Evolutionary conservation across 2,888 invertebrate species (phyloP), one percentile per base, ranked within the genome.

Genomic region (Amphipoea lucens): DNA sequence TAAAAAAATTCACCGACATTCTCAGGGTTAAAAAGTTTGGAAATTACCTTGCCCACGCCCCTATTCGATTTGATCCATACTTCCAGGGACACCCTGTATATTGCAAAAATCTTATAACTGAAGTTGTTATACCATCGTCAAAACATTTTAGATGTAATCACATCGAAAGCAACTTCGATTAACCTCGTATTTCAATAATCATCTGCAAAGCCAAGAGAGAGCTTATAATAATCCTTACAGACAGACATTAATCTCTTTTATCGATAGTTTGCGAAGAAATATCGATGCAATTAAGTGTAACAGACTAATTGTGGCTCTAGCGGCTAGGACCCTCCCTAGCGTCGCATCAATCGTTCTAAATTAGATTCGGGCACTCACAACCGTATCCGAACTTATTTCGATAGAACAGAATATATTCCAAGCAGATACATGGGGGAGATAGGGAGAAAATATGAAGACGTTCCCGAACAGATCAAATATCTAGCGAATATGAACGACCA

Each of bases 281-380:
- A 92, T 92, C 88, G 79, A 78, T 70, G 79, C 84, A 85, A 90
- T 90, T 87, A 89, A 81, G 74, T 68, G 72, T 81, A 79, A 70
- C 78, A 82, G 85, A 90, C 90, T 91, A 92, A 92, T 92, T 90
- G 89, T 79, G 86, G 87, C 65, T 68, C 69, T 54, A 65, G 76
- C 72, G 75, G 81, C 65, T 82, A 66, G 69, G 76, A 40, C 54
- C 29, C 68, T 70, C 85, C 81, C 83, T 75, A 68, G 86, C 73
- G 83, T 79, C 86, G 79, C 90, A 92, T 93, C 90, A 89, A 90
- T 93, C 90, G 87, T 87, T 81, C 84, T 81, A 89, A 90, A 92
- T 90, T 90, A 90, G 89, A 90, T 91, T 89, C 86, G 83, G 87
- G 88, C 79, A 89, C 84, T 85, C 84, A 88, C 87, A 82, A 85